Conservation (phyloP, 1,140 invertebrate genomes). For the Drosophila biarmipes region DNA sequence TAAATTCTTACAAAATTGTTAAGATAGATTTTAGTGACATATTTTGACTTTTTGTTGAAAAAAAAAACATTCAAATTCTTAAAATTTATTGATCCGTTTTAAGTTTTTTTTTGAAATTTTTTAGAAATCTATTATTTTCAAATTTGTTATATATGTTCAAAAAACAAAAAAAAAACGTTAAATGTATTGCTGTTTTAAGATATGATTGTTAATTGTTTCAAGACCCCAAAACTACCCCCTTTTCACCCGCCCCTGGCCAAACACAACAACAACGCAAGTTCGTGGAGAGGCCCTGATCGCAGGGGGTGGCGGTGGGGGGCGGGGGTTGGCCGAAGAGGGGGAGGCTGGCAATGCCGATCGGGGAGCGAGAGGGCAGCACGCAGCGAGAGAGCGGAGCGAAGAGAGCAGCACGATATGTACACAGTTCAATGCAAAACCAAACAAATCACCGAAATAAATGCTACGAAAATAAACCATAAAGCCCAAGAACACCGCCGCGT, state of each 20-base stretch:
- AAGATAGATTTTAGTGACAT: too few species aligned
- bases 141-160: too few species aligned
- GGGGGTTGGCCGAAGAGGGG: neutral
- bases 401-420: constrained; percentile 35
- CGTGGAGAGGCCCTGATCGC: constrained; percentile 33
- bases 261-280: constrained; percentile 19
- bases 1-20: too few species aligned
- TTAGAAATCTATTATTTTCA: too few species aligned
- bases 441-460: constrained; percentile 74
- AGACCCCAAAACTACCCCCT: neutral
- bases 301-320: constrained; percentile 6
- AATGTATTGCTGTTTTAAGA: too few species aligned
- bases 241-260: neutral
- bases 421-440: constrained; percentile 67
- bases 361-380: neutral
- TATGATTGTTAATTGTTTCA: too few species aligned
- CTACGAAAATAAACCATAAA: constrained; percentile 75
- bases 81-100: too few species aligned
- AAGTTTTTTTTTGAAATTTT: too few species aligned
- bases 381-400: constrained; percentile 1
- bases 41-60: neutral
- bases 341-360: constrained; percentile 27
- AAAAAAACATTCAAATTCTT: too few species aligned
- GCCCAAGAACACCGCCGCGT: constrained; percentile 43
- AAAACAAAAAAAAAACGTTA: too few species aligned